Evolutionary conservation across 2,888 invertebrate species (phyloP).

Genomic region (Mesorhabditis spiculigera): DNA sequence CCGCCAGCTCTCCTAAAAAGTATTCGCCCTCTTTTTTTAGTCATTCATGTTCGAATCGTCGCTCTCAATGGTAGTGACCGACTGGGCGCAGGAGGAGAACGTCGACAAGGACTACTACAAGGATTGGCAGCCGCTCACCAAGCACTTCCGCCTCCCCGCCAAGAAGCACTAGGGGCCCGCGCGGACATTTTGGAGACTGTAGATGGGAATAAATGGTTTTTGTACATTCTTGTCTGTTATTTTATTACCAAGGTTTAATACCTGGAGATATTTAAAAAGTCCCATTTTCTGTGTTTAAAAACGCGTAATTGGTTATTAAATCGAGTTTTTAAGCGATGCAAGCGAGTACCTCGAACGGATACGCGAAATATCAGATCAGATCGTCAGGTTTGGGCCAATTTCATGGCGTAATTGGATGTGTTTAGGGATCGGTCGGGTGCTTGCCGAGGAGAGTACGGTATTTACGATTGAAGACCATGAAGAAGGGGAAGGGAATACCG

Average conservation of each 20-base stretch:
- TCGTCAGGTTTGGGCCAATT: constrained; percentile 14
- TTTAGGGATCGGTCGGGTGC: constrained; percentile 25
- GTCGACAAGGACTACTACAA: constrained; percentile 81
- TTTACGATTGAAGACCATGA: constrained; percentile 39
- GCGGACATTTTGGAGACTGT: too few species aligned
- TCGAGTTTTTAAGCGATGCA: too few species aligned
- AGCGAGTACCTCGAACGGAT: constrained; percentile 18
- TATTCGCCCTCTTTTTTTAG: constrained; percentile 62
- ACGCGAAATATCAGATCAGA: constrained; percentile 31
- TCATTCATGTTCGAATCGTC: constrained; percentile 98
- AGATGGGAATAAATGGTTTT: background rate
- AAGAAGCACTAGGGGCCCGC: too few species aligned
- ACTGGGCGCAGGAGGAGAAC: constrained; percentile 82
- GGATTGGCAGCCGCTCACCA: constrained; percentile 85
- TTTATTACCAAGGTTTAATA: background rate
- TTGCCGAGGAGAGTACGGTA: constrained; percentile 35
- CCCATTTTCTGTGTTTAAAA: too few species aligned
- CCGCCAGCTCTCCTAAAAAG: too few species aligned
- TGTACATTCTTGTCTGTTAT: background rate
- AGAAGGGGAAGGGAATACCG: constrained; percentile 3
- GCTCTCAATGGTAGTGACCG: constrained; percentile 81
- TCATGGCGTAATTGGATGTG: background rate
- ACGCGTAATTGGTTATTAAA: too few species aligned
- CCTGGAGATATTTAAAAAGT: too few species aligned
- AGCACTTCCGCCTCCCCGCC: constrained; percentile 68